Percentiles rank a stretch among this genome's conserved stretches.
Conservation (phyloP, 2,888 invertebrate genomes). For the Agrotis puta region DNA sequence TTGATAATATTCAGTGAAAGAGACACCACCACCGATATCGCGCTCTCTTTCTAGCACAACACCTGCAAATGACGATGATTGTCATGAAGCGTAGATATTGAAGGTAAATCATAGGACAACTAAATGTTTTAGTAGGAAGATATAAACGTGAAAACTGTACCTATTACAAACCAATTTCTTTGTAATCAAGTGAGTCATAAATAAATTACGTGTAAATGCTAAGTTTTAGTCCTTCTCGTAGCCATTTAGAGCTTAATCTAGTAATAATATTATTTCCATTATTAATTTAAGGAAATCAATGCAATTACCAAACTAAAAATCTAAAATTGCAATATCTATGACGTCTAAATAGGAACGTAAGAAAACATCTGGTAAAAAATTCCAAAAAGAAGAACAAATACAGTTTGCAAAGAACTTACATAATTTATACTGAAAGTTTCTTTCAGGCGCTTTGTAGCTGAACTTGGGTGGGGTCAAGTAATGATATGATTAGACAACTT, state of each 20-base stretch:
- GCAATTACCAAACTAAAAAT: background rate
- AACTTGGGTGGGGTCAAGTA: constrained; percentile 62
- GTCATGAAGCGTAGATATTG: constrained; percentile 19
- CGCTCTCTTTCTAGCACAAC: constrained; percentile 54
- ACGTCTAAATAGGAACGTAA: background rate
- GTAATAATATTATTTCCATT: background rate
- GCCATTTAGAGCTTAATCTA: background rate
- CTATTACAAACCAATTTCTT: too few species aligned
- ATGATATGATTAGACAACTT: constrained; percentile 26
- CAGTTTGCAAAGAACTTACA: constrained; percentile 17
- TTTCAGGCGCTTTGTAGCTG: constrained; percentile 24
- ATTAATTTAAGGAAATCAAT: constrained; percentile 1
- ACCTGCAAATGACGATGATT: constrained; percentile 60
- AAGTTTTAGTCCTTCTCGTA: background rate
- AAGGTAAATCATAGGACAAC: constrained; percentile 11
- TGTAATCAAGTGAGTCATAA: background rate
- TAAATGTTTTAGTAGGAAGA: constrained; percentile 18
- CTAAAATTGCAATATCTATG: background rate
- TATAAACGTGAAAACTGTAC: background rate
- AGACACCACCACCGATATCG: constrained; percentile 49
- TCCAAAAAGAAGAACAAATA: constrained; percentile 1
- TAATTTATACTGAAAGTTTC: constrained; percentile 35
- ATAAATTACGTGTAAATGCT: background rate
- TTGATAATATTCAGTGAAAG: constrained; percentile 73
- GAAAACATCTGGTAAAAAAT: background rate